Conservation (phyloP, 2,797 vertebrate species). For the Gastrophryne carolinensis region DNA sequence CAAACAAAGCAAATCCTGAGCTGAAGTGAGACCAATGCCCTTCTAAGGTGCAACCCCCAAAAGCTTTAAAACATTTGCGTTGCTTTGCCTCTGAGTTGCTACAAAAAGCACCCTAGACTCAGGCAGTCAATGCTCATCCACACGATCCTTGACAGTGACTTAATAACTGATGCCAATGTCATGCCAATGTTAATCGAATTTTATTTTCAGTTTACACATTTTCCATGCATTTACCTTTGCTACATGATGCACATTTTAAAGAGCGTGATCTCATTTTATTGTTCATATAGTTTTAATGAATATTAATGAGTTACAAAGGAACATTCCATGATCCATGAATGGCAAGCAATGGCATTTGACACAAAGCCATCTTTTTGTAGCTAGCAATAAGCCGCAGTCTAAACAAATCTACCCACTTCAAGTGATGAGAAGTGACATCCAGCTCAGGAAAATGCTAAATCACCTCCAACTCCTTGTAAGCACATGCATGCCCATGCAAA, state of each 20-base stretch:
- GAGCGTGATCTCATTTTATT: conserved; percentile 9
- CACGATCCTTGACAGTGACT: no score
- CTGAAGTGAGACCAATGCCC: no score
- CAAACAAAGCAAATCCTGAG: no score
- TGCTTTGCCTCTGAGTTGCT: no score
- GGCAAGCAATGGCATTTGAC: conserved; percentile 14
- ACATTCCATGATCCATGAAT: conserved; percentile 40
- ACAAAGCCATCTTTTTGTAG: conserved; percentile 24
- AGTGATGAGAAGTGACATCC: conserved; percentile 15
- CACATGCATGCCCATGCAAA: conserved; percentile 48
- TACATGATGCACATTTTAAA: background rate
- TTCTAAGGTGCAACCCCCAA: no score
- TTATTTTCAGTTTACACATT: background rate
- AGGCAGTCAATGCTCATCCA: no score
- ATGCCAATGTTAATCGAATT: background rate
- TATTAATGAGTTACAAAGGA: conserved; percentile 45
- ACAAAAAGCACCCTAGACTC: no score
- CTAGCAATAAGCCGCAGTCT: background rate
- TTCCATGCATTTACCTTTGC: background rate
- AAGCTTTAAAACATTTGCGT: no score
- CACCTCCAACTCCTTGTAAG: conserved; percentile 19
- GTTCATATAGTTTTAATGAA: conserved; percentile 37
- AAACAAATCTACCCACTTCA: conserved; percentile 22
- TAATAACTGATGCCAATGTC: background rate
- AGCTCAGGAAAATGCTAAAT: conserved; percentile 13